These are phyloP conservation scores for Ormyrus pomaceus DNA, from an alignment of 2,888 invertebrate genomes.

Conservation along the genomic window DNA sequence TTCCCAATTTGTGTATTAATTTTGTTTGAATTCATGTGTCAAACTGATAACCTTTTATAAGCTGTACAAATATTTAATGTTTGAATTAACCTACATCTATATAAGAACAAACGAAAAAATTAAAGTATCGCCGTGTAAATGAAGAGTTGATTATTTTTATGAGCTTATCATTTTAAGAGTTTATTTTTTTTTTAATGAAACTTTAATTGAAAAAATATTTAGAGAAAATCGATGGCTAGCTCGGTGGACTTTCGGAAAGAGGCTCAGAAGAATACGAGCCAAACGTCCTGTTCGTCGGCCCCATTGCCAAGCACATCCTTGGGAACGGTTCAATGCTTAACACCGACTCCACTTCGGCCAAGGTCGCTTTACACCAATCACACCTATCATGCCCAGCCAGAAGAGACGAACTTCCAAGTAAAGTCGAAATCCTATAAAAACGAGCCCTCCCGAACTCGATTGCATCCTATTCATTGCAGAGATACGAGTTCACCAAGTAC, in stretches of 20 bases:
- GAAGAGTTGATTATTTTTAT: no score
- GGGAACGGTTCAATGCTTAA: slow-evolving; percentile 57
- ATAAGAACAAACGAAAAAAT: no score
- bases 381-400: slow-evolving; percentile 76
- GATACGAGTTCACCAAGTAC: slow-evolving; percentile 71
- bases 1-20: no score
- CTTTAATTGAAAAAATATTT: neutral
- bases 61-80: no score
- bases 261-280: slow-evolving; percentile 61
- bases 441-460: neutral
- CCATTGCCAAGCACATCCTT: slow-evolving; percentile 64
- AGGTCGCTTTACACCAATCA: slow-evolving; percentile 84
- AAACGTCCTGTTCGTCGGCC: slow-evolving; percentile 60
- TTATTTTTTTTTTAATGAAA: neutral
- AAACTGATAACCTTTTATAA: no score
- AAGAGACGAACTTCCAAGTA: slow-evolving; percentile 69
- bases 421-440: neutral
- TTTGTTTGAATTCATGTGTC: no score
- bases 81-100: no score
- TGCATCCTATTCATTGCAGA: slow-evolving; percentile 59
- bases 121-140: no score
- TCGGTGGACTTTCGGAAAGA: slow-evolving; percentile 65
- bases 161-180: no score
- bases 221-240: slow-evolving; percentile 65
- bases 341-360: slow-evolving; percentile 77